Percentiles rank a stretch among this genome's conserved stretches.
These are phyloP conservation scores for Adoxophyes honmai DNA, from an alignment of 1,140 invertebrate genomes.

Conservation along the genomic window DNA sequence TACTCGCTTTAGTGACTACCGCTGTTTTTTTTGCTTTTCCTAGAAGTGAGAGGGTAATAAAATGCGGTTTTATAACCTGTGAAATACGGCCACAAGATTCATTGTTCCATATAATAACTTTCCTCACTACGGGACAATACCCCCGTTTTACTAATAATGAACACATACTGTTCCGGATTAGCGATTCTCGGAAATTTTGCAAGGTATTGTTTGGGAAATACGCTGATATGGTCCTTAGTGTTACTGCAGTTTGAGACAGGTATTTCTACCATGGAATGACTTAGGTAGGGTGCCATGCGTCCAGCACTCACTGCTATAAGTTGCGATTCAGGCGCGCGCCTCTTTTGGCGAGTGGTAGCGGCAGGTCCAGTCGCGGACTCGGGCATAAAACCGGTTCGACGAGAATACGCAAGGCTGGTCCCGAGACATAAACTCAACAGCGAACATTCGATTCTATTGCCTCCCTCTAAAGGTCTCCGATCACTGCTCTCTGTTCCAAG, in stretches of 20 bases:
- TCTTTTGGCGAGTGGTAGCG: conserved; percentile 61
- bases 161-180: too few relatives aligned
- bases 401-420: conserved; percentile 56
- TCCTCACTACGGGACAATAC: too few relatives aligned
- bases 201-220: too few relatives aligned
- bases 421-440: conserved; percentile 39
- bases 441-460: conserved; percentile 42
- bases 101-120: too few relatives aligned
- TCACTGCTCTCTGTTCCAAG: not conserved
- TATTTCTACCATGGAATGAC: too few relatives aligned
- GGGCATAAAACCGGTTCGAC: conserved; percentile 65
- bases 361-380: conserved; percentile 68
- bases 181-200: too few relatives aligned
- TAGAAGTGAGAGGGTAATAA: too few relatives aligned
- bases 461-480: conserved; percentile 32
- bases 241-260: too few relatives aligned
- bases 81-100: too few relatives aligned
- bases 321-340: conserved; percentile 56
- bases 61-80: too few relatives aligned
- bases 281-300: conserved; percentile 25
- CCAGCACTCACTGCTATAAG: conserved; percentile 48
- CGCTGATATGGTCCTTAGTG: too few relatives aligned
- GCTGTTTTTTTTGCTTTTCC: not conserved
- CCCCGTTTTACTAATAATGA: too few relatives aligned
- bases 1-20: conserved; percentile 1